Base-by-base conservation (phyloP, 2,113 vertebrate species). In the Myrmophylax atrothorax region DNA sequence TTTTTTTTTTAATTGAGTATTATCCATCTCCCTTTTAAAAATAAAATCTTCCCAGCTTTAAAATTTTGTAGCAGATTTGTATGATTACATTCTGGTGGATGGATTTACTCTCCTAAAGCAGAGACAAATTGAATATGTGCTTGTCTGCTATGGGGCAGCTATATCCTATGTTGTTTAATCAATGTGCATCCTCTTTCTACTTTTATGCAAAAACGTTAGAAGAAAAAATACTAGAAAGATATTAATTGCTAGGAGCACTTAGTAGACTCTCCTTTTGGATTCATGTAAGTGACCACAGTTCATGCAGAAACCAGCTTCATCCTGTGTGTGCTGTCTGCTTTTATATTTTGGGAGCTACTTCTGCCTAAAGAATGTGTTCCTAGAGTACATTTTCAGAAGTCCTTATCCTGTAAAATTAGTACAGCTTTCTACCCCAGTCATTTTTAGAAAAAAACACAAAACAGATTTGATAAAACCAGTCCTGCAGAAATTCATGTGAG, bases 221-320 rank as follows among this genome's bases (percentile, higher is more conserved):
- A 35, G 24, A 46, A 73, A 60, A 83, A 69, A 60, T 69, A 7
- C 52, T 67, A 56, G 38, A 38, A 73, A 84, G 35, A 67, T 38
- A 25, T 47, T 82, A 87, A 87, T 82, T 89, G 69, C 73, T 47
- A 89, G 76, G 87, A 94, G 83, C 42, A 90, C 68, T 96, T 77
- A 53, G 8, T 62, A 62, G 63, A 63, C 13, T 60, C 13, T 56
- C 5, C 26, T 81, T 80, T 84, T 69, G 68, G 33, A 79, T 59
- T 70, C 2, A 2, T 31, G 0, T 47, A 62, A 89, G 38, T 78
- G 73, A 49, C 77, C 31, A 60, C 13, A 89, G 29, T 42, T 62
- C 64, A 46, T 8, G 46, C 12, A 84, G 68, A 80, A 86, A 70
- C 24, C 14, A 84, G 38, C 11, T 66, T 87, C 60, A 55, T 25